A percentile compares a stretch with the other conserved stretches of the same genome.
These are phyloP conservation scores for Chondrosia reniformis DNA, from an alignment of 37 sponge, comb jelly and placozoan species.

Conservation along the genomic window DNA sequence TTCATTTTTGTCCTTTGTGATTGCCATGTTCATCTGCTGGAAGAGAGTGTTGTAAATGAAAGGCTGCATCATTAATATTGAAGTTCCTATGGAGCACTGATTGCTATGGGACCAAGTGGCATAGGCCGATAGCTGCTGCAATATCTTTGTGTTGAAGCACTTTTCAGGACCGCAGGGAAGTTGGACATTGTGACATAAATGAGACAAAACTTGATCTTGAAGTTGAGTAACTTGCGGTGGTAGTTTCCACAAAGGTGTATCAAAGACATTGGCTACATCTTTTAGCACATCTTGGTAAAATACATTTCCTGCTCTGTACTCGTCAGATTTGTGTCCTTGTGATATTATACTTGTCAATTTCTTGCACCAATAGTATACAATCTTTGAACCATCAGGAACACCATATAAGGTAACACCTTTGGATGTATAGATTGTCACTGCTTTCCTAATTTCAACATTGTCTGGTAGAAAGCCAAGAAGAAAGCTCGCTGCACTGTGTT, in stretches of 20 bases:
- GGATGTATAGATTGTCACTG: constrained; percentile 32
- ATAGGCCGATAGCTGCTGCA: neutral
- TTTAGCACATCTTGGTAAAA: constrained; percentile 2
- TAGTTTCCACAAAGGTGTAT: neutral
- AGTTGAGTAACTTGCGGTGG: neutral
- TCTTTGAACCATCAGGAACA: constrained; percentile 21
- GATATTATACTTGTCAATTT: neutral
- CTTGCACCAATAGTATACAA: constrained; percentile 18
- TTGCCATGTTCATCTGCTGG: constrained; percentile 17
- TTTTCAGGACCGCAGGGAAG: constrained; percentile 20
- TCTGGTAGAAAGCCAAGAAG: constrained; percentile 47
- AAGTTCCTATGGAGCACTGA: constrained; percentile 5
- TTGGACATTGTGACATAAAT: constrained; percentile 7
- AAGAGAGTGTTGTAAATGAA: constrained; percentile 45
- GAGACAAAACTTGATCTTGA: constrained; percentile 13
- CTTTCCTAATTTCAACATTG: neutral
- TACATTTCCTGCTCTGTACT: neutral
- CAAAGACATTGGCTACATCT: neutral
- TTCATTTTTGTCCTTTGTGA: neutral
- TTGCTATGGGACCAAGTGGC: constrained; percentile 19
- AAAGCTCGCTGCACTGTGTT: constrained; percentile 55
- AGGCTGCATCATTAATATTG: constrained; percentile 27
- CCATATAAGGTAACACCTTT: constrained; percentile 24
- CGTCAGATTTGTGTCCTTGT: constrained; percentile 6
- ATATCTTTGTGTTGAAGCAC: constrained; percentile 10